Percentiles rank a stretch among this genome's conserved stretches.
These are phyloP conservation scores for Furnarius figulus DNA, from an alignment of 2,113 vertebrate genomes.

Conservation along the genomic window DNA sequence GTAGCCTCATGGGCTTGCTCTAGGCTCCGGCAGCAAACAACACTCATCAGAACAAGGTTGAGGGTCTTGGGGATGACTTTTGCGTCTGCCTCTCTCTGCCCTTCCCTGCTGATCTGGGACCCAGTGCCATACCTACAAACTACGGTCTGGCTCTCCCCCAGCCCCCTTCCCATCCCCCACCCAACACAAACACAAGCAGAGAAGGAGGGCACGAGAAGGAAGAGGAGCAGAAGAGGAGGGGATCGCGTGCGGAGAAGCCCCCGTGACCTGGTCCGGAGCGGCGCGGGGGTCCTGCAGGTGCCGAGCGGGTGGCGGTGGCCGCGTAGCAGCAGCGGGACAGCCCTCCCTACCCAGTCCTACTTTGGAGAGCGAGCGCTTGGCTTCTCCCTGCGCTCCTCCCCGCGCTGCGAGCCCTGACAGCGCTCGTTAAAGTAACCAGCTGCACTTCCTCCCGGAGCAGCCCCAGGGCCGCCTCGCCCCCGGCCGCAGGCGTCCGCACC, in stretches of 20 bases:
- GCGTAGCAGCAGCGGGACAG: background rate
- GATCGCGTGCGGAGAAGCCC: background rate
- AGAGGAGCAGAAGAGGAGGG: background rate
- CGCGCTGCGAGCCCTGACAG: slow-evolving; percentile 54
- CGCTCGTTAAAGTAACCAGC: slow-evolving; percentile 71
- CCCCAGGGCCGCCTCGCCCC: background rate
- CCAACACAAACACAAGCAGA: background rate
- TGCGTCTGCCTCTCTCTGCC: background rate
- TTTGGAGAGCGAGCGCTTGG: slow-evolving; percentile 66
- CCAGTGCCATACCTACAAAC: background rate
- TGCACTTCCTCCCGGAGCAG: slow-evolving; percentile 70
- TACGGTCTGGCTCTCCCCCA: background rate
- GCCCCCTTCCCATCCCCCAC: background rate
- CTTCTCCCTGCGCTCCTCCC: slow-evolving; percentile 62
- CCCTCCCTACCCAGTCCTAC: slow-evolving; percentile 72
- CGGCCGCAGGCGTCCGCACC: background rate
- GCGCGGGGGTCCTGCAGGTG: background rate
- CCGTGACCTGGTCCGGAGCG: slow-evolving; percentile 73
- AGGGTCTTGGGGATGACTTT: background rate
- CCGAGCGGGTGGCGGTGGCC: background rate
- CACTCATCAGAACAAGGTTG: background rate
- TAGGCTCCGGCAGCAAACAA: background rate
- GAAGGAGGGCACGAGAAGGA: background rate
- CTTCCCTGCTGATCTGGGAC: background rate
- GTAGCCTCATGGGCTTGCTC: rapidly evolving